Conservation (phyloP, 2,113 vertebrate genomes). For the Paramormyrops kingsleyae region DNA sequence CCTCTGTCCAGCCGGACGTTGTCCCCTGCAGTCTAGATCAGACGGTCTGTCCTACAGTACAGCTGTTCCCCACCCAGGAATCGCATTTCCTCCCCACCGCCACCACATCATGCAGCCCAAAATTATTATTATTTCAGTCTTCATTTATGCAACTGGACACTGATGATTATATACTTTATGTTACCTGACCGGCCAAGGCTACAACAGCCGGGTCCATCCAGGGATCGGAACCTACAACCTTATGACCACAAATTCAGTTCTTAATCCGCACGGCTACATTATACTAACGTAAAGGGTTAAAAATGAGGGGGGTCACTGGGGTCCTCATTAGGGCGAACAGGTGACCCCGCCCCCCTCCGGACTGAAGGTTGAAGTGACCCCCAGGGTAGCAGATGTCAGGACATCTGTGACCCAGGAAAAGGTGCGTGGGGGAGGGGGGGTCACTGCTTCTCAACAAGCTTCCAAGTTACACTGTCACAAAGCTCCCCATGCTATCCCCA, state of each 20-base stretch:
- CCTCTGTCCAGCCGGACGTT: neutral
- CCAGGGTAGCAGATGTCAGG: neutral
- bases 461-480: neutral
- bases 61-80: neutral
- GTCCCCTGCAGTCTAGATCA: neutral
- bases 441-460: neutral
- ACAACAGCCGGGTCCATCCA: neutral
- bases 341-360: neutral
- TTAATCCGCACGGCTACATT: neutral
- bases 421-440: neutral
- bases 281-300: neutral
- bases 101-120: neutral
- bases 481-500: neutral
- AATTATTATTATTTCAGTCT: neutral
- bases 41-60: neutral
- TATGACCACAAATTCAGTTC: neutral
- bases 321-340: neutral
- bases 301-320: neutral
- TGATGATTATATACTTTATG: neutral
- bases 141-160: neutral
- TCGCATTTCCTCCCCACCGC: neutral
- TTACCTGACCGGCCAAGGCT: neutral
- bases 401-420: conserved; percentile 2
- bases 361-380: neutral
- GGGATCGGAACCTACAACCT: neutral